These are phyloP conservation scores for Cardiocondyla obscurior DNA, from an alignment of 1,140 invertebrate species.

Conservation along the genomic window DNA sequence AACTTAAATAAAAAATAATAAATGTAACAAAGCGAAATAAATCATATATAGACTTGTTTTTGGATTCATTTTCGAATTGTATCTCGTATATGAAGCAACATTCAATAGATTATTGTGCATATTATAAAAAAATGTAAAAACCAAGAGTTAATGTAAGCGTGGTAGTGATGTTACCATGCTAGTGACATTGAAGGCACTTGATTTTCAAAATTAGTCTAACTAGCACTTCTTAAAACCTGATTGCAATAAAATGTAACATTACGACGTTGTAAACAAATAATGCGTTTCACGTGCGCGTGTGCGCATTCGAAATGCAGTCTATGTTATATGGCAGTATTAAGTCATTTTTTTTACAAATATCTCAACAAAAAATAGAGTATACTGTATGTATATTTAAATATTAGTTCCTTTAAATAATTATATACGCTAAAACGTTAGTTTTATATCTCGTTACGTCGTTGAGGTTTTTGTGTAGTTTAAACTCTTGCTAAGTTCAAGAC, in stretches of 20 bases:
- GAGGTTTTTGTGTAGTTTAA: slow-evolving; percentile 17
- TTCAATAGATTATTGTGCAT: not conserved
- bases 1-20: too few species aligned
- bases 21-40: not conserved
- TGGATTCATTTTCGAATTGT: not conserved
- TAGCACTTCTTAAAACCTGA: slow-evolving; percentile 5
- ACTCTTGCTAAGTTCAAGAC: slow-evolving; percentile 23
- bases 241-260: slow-evolving; percentile 22
- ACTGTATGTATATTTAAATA: slow-evolving; percentile 55
- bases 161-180: slow-evolving; percentile 16
- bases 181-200: slow-evolving; percentile 65
- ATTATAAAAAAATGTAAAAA: slow-evolving; percentile 15
- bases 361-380: slow-evolving; percentile 61
- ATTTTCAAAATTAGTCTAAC: slow-evolving; percentile 51
- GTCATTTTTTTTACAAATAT: slow-evolving; percentile 66
- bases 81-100: not conserved
- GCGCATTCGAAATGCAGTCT: slow-evolving; percentile 64
- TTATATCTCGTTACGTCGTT: slow-evolving; percentile 34
- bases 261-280: slow-evolving; percentile 32
- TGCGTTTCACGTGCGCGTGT: not conserved
- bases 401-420: slow-evolving; percentile 67
- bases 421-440: slow-evolving; percentile 52
- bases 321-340: slow-evolving; percentile 77
- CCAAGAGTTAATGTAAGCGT: slow-evolving; percentile 40
- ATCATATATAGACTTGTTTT: not conserved